Conservation (phyloP, 2,113 vertebrate genomes). For the Seriola dumerili region DNA sequence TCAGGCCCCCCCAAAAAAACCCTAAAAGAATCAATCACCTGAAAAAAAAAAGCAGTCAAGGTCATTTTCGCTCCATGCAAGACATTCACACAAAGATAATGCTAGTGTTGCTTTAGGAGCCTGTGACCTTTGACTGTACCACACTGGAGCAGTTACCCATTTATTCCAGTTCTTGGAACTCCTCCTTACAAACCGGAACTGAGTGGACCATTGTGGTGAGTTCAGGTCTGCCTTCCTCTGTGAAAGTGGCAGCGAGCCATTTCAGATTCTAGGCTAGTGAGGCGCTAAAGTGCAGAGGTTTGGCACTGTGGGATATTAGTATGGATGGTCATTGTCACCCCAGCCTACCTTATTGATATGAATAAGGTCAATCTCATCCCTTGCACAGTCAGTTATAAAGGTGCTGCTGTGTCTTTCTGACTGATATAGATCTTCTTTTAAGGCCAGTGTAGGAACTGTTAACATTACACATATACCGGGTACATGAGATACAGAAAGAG, state of each 20-base stretch:
- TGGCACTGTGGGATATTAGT: not conserved
- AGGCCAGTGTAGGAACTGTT: not conserved
- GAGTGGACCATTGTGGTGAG: slow-evolving; percentile 19
- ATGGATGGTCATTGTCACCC: slow-evolving; percentile 10
- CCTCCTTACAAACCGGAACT: slow-evolving; percentile 20
- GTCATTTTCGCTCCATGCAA: not conserved
- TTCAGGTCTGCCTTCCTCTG: slow-evolving; percentile 23
- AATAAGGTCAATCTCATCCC: not conserved
- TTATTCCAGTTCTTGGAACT: slow-evolving; percentile 36
- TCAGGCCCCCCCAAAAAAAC: not conserved
- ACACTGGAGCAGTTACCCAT: not conserved
- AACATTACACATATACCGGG: not conserved
- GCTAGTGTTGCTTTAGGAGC: not conserved
- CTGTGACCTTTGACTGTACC: slow-evolving; percentile 13
- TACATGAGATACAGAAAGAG: not conserved
- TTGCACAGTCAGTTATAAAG: not conserved
- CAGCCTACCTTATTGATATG: not conserved
- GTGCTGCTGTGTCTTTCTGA: not conserved
- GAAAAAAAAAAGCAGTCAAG: not conserved
- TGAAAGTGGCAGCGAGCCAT: slow-evolving; percentile 31
- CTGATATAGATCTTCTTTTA: not conserved
- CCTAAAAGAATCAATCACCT: not conserved
- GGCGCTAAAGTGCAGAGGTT: not conserved
- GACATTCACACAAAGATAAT: not conserved
- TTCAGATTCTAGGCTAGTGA: not conserved